Evolutionary conservation across 2,888 invertebrate genomes (phyloP), one percentile per base, ranked within the genome.

Genomic region (Coenonympha arcania): DNA sequence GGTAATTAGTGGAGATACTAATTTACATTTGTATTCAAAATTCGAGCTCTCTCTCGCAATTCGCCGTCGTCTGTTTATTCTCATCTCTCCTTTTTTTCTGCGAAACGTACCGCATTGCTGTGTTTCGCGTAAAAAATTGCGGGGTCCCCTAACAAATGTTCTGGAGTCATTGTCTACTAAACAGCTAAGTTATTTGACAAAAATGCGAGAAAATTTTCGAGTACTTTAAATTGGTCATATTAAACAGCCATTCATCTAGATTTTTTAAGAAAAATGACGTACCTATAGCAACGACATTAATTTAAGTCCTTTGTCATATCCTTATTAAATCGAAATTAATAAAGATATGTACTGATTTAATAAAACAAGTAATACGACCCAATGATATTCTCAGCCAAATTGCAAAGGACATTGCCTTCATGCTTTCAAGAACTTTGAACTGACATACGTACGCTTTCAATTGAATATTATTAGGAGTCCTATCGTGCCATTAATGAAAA

Each of bases 11-110:
- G 76, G 79, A 79, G 84, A 80, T 83, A 84, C 86, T 86, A 87
- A 87, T 87, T 87, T 87, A 87, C 87, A 87, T 87, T 87, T 87
- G 87, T 87, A 87, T 87, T 87, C 86, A 87, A 87, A 86, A 87
- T 87, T 87, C 87, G 84, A 84, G 85, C 82, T 64, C 78, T 77
- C 77, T 76, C 79, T 77, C 78, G 80, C 85, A 75, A 76, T 83
- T 84, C 79, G 75, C 74, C 73, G 77, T 77, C 79, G 81, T 86
- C 85, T 85, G 85, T 86, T 85, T 86, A 83, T 85, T 85, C 76
- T 85, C 86, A 82, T 79, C 82, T 79, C 67, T 68, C 63, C 62
- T 76, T 79, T 78, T 79, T 76, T 73, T 71, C 67, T 67, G 69
- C 66, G 73, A 76, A 79, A 68, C 73, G 79, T 81, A 83, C 83